These are phyloP conservation scores for Euwallacea similis DNA, from an alignment of 1,140 invertebrate genomes.

Conservation along the genomic window DNA sequence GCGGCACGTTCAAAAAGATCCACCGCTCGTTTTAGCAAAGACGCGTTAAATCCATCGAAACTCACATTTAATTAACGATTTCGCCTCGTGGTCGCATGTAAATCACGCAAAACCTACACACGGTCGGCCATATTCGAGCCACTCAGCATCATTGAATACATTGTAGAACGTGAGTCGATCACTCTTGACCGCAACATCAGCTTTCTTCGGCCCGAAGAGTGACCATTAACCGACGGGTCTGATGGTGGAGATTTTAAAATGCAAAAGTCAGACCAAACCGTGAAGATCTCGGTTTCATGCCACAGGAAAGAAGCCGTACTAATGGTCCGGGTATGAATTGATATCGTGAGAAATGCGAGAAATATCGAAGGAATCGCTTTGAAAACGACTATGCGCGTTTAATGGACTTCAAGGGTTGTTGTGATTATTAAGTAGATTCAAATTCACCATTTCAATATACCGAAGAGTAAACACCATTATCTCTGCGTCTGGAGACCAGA, in stretches of 20 bases:
- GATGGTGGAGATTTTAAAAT: slow-evolving; percentile 21
- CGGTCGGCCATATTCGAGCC: too few species aligned
- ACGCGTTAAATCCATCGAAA: too few species aligned
- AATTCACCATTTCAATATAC: slow-evolving; percentile 36
- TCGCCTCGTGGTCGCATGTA: too few species aligned
- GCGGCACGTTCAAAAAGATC: slow-evolving; percentile 16
- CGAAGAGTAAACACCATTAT: slow-evolving; percentile 48
- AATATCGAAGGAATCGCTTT: slow-evolving; percentile 22
- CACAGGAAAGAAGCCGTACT: slow-evolving; percentile 36
- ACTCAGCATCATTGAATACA: not conserved
- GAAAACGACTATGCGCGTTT: not conserved
- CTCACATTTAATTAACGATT: too few species aligned
- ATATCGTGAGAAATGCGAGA: slow-evolving; percentile 37
- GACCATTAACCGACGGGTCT: slow-evolving; percentile 10
- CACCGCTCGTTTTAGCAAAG: slow-evolving; percentile 15
- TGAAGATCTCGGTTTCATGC: slow-evolving; percentile 32
- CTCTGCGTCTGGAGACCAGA: slow-evolving; percentile 48
- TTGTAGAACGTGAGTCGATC: slow-evolving; percentile 3
- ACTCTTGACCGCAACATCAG: slow-evolving; percentile 20
- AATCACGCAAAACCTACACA: too few species aligned
- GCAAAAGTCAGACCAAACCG: slow-evolving; percentile 20
- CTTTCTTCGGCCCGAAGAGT: slow-evolving; percentile 15
- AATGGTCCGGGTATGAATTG: slow-evolving; percentile 30
- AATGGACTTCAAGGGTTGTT: not conserved
- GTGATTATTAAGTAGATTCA: too few species aligned